A percentile compares a stretch with the other conserved stretches of the same genome.
phyloP scores from a whole-genome alignment of 2,113 vertebrate genomes.

The Gambusia holbrooki region DNA sequence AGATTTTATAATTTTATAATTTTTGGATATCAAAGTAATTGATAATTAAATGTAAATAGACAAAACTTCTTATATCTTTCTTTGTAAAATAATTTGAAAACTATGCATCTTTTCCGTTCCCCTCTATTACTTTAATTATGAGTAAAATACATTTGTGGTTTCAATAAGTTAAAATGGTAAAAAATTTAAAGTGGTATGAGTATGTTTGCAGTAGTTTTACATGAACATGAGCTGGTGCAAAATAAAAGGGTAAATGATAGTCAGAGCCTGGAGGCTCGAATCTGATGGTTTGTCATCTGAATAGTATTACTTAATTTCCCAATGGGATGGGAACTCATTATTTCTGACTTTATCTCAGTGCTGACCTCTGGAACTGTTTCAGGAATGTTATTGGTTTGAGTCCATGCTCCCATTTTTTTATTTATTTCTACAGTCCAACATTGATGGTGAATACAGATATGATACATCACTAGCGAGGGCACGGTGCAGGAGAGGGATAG shows the following conservation, averaged over 20 bases:
- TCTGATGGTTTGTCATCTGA: constrained; percentile 81
- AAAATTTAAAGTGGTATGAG: not conserved
- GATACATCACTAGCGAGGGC: constrained; percentile 50
- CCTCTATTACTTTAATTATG: not conserved
- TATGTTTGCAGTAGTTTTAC: not conserved
- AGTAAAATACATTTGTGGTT: not conserved
- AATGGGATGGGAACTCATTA: constrained; percentile 80
- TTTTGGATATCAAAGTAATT: not conserved
- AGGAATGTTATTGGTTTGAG: constrained; percentile 74
- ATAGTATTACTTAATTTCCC: constrained; percentile 82
- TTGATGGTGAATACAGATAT: constrained; percentile 62
- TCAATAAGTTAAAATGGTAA: not conserved
- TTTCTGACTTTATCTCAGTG: constrained; percentile 76
- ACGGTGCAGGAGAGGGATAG: constrained; percentile 47
- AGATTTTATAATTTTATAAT: not conserved
- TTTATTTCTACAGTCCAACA: constrained; percentile 27
- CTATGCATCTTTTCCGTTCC: not conserved
- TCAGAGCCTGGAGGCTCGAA: constrained; percentile 68
- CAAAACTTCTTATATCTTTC: not conserved
- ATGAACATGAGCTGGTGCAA: constrained; percentile 62
- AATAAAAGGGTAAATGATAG: constrained; percentile 71
- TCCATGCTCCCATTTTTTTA: constrained; percentile 43
- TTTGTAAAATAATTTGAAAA: not conserved
- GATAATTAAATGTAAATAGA: not conserved
- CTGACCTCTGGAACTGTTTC: constrained; percentile 73